Conservation (phyloP, 2,797 vertebrate genomes). For the Mallotus villosus region DNA sequence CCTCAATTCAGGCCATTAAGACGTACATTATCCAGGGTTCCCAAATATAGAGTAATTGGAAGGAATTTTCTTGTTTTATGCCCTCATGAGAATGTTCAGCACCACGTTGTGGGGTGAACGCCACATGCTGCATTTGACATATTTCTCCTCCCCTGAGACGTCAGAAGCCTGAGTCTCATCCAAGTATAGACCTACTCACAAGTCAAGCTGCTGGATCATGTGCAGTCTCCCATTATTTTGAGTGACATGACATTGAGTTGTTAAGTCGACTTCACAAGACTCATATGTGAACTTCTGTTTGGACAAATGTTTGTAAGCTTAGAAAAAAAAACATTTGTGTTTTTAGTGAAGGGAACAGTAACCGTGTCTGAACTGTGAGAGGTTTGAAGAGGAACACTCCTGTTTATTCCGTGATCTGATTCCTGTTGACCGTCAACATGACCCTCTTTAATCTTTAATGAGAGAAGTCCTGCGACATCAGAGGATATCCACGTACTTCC, state of each 20-base stretch:
- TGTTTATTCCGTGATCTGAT: slow-evolving; percentile 70
- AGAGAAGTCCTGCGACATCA: slow-evolving; percentile 73
- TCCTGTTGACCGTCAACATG: slow-evolving; percentile 61
- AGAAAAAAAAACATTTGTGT: slow-evolving; percentile 18
- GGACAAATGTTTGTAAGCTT: not conserved
- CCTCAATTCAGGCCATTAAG: slow-evolving; percentile 51
- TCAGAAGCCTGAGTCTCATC: not conserved
- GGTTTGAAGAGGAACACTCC: slow-evolving; percentile 46
- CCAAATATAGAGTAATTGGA: slow-evolving; percentile 32
- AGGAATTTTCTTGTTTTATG: slow-evolving; percentile 44
- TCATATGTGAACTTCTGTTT: not conserved
- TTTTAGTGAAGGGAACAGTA: slow-evolving; percentile 28
- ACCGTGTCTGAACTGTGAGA: slow-evolving; percentile 64
- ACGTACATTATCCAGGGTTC: slow-evolving; percentile 49
- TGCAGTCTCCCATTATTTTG: slow-evolving; percentile 4
- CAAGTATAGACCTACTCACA: not conserved
- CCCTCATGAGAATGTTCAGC: slow-evolving; percentile 29
- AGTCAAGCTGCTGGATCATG: slow-evolving; percentile 14
- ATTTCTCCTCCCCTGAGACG: slow-evolving; percentile 39
- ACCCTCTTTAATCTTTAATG: slow-evolving; percentile 74
- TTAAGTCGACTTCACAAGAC: too few species aligned
- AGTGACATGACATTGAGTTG: not conserved
- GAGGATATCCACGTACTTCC: slow-evolving; percentile 74
- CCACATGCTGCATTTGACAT: slow-evolving; percentile 25
- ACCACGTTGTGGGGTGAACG: slow-evolving; percentile 24